Evolutionary conservation across 2,113 vertebrate species (phyloP).

Genomic region (Trogon melanurus): DNA sequence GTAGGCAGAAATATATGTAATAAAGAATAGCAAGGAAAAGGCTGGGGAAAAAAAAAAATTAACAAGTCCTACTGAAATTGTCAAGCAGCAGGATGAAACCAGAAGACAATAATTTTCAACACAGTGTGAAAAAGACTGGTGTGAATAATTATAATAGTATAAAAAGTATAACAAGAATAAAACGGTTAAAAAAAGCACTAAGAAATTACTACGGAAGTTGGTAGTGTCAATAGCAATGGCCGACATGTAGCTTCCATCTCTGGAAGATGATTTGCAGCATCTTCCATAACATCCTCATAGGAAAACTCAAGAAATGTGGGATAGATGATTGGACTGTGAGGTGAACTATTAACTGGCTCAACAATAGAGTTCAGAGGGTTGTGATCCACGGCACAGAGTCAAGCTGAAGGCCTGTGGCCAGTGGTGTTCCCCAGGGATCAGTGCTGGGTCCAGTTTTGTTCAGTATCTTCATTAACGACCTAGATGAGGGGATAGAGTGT

Average conservation of each 20-base stretch:
- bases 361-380: no score
- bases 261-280: not conserved
- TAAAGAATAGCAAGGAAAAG: not conserved
- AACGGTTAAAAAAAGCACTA: not conserved
- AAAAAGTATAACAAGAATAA: not conserved
- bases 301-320: no score
- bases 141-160: not conserved
- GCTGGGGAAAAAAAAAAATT: no score
- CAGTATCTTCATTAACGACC: no score
- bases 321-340: no score
- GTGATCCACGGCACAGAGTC: no score
- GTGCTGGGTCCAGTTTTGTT: no score
- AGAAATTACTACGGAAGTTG: not conserved
- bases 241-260: not conserved
- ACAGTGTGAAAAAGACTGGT: not conserved
- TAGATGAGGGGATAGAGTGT: no score
- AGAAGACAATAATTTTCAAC: not conserved
- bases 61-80: not conserved
- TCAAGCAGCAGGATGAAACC: not conserved
- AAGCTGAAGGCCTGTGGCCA: no score
- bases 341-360: no score
- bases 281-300: no score
- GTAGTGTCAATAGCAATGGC: not conserved
- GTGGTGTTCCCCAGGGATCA: no score
- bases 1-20: not conserved